Conservation (phyloP, 2,888 invertebrate genomes). For the Drosophila infuscata region DNA sequence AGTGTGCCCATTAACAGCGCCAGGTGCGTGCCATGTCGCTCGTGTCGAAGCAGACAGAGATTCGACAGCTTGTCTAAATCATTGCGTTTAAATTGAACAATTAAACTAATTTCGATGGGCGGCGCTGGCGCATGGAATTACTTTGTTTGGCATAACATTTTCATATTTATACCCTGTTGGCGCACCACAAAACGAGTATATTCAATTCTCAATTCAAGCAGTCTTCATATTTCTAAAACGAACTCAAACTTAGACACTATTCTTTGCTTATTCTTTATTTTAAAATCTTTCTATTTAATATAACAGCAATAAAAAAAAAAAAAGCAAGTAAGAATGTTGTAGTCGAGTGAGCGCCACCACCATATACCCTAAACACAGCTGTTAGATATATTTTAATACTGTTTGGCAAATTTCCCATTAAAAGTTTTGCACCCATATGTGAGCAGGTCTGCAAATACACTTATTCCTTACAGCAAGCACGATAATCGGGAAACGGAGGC, state of each 20-base stretch:
- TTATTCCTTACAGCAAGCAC: no score
- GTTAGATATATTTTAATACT: no score
- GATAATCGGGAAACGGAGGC: no score
- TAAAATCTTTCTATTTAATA: neutral
- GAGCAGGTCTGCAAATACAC: no score
- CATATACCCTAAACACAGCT: no score
- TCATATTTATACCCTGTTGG: constrained; percentile 1
- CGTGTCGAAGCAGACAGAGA: constrained; percentile 54
- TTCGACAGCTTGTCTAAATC: constrained; percentile 55
- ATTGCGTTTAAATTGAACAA: constrained; percentile 74
- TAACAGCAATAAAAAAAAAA: neutral
- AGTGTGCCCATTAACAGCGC: constrained; percentile 67
- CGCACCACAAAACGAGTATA: neutral
- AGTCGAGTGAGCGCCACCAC: no score
- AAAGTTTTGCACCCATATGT: no score
- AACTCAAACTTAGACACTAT: neutral
- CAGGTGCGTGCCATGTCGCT: constrained; percentile 69
- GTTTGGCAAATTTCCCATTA: no score
- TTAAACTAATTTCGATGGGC: constrained; percentile 67
- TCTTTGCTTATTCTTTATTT: neutral
- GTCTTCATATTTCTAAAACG: neutral
- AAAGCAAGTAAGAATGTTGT: no score
- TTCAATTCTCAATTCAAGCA: neutral
- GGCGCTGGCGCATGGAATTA: constrained; percentile 45
- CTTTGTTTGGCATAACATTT: constrained; percentile 21